Evolutionary conservation across 92 coral and sea anemone species (phyloP), one percentile per base, ranked within the genome.

Genomic region (Scolanthus callimorphus): DNA sequence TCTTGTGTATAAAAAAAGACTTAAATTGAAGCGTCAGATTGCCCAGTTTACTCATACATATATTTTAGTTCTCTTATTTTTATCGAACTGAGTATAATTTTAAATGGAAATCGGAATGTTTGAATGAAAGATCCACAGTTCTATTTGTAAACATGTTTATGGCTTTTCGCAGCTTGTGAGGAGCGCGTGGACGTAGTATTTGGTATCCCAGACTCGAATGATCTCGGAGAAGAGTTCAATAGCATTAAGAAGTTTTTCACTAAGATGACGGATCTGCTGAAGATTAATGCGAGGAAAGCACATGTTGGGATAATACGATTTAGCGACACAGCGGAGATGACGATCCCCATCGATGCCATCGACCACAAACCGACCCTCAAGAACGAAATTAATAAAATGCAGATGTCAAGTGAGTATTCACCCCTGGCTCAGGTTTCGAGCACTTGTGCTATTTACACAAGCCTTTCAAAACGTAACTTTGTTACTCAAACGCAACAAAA

Each of bases 161-260:
- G 28, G 26, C 28, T 13, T 29, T n/a, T 59, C 56, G 27, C 62
- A 86, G 95, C 79, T 29, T 86, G 95, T 47, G 60, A 44, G 11
- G 58, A 86, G 22, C 23, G 56, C 4, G 71, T 76, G 25, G 95
- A 86, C 47, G 56, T 86, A 1, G 83, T 86, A 10, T 81, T 66
- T 52, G 95, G 89, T n/a, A 73, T 86, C 46, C 95, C 95, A 25
- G 85, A 82, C 20, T 86, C 95, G 9, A 67, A 58, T 10, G 54
- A 55, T 27, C 63, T 86, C n/a, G 63, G 69, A 6, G 52, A 53
- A 0, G 65, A 59, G 25, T 86, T 82, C 39, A 24, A 23, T 17
- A 48, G 56, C 3, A 62, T 82, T 34, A 82, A 86, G 59, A 24
- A 48, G 9, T 86, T 86, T 29, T 27, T 81, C n/a, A 66, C 44